phyloP scores from a whole-genome alignment of 2,113 vertebrate species.

The Ptychochromis oligacanthus region DNA sequence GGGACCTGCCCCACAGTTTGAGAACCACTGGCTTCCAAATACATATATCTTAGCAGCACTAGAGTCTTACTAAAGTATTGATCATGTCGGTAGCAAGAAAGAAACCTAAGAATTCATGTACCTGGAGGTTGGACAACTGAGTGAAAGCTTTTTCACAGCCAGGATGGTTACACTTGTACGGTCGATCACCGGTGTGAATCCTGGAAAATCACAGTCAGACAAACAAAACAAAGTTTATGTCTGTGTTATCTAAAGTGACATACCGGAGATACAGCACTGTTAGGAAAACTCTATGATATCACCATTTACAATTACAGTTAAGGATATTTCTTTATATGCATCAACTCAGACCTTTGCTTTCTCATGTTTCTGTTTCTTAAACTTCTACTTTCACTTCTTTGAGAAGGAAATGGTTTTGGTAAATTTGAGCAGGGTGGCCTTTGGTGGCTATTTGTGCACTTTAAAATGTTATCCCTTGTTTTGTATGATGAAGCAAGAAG shows the following conservation, averaged over 20 bases:
- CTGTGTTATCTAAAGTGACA: neutral
- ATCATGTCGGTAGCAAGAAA: neutral
- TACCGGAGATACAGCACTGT: too few species aligned
- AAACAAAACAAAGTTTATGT: neutral
- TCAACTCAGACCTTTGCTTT: neutral
- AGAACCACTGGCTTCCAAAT: neutral
- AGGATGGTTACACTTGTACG: conserved; percentile 96
- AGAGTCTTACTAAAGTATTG: neutral
- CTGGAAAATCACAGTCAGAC: conserved; percentile 69
- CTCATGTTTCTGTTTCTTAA: neutral
- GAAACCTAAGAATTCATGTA: conserved; percentile 15
- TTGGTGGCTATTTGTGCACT: neutral
- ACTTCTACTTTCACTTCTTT: neutral
- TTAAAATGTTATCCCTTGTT: neutral
- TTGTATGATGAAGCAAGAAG: neutral
- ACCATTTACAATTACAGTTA: neutral
- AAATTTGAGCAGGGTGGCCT: neutral
- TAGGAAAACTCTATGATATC: too few species aligned
- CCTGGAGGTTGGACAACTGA: conserved; percentile 98
- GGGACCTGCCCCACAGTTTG: neutral
- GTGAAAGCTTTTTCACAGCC: conserved; percentile 98
- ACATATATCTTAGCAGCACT: neutral
- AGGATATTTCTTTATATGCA: neutral
- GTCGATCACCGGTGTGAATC: conserved; percentile 97
- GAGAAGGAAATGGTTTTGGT: neutral